Evolutionary conservation across 2,113 vertebrate genomes (phyloP).

Genomic region (Scalopus aquaticus): DNA sequence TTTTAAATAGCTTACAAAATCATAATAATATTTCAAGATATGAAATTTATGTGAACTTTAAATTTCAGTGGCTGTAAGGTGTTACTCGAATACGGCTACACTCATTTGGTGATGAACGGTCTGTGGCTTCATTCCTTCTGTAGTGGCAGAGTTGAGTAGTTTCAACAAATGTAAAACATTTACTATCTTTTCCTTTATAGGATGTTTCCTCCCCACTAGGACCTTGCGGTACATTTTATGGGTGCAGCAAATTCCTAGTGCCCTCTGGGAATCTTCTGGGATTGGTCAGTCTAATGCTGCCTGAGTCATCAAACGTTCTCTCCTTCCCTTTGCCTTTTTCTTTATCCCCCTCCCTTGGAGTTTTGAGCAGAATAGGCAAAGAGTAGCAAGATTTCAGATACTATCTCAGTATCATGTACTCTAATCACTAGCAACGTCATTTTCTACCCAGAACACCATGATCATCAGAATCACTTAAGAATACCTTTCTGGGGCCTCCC

Average conservation of each 20-base stretch:
- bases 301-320: background rate
- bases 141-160: background rate
- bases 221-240: too few relatives aligned
- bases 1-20: background rate
- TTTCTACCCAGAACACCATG: background rate
- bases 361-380: background rate
- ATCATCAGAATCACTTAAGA: background rate
- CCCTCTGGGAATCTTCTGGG: background rate
- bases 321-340: background rate
- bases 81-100: background rate
- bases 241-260: background rate
- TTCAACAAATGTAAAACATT: background rate
- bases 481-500: too few relatives aligned
- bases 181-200: background rate
- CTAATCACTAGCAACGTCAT: background rate
- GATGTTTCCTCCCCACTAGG: background rate
- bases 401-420: background rate
- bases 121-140: background rate
- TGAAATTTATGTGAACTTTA: conserved; percentile 17
- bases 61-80: background rate
- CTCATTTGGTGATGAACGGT: accelerated
- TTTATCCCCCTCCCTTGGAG: background rate
- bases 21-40: background rate
- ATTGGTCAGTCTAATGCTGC: background rate
- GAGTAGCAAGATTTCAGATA: background rate